Percentiles rank a stretch among this genome's conserved stretches.
These are phyloP conservation scores for Solenodon paradoxus DNA, from an alignment of 2,113 vertebrate species.

Conservation along the genomic window DNA sequence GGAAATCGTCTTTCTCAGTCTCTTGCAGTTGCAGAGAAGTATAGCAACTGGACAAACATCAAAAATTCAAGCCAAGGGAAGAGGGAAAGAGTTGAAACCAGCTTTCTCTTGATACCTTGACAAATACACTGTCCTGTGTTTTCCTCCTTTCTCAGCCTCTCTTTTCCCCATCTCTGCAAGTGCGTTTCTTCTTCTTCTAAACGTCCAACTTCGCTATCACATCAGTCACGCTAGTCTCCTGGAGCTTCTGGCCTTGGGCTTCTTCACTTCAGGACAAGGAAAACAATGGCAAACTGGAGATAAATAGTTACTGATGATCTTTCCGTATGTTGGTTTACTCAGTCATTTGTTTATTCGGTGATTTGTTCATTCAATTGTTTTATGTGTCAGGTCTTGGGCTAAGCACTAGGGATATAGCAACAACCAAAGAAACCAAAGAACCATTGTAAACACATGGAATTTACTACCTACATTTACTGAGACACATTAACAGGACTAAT, in stretches of 20 bases:
- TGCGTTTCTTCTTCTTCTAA: neutral
- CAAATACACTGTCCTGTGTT: too few relatives aligned
- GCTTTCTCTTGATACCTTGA: neutral
- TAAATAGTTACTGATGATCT: neutral
- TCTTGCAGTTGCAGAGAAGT: neutral
- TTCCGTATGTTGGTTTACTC: neutral
- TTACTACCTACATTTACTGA: neutral
- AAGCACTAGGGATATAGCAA: neutral
- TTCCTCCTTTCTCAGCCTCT: neutral
- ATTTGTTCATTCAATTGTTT: neutral
- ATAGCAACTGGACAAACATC: neutral
- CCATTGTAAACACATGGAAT: neutral
- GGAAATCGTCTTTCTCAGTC: neutral
- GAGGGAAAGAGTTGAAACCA: neutral
- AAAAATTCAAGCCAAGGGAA: neutral
- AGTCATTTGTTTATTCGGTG: neutral
- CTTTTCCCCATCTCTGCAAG: neutral
- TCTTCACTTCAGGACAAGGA: neutral
- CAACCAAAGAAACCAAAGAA: neutral
- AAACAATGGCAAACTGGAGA: neutral
- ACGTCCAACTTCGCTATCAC: neutral
- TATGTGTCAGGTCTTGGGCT: neutral
- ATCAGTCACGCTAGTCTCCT: neutral
- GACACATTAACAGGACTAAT: neutral
- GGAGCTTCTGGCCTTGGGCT: neutral